Evolutionary conservation across 2,888 invertebrate species (phyloP).

Genomic region (Acrobasis suavella): DNA sequence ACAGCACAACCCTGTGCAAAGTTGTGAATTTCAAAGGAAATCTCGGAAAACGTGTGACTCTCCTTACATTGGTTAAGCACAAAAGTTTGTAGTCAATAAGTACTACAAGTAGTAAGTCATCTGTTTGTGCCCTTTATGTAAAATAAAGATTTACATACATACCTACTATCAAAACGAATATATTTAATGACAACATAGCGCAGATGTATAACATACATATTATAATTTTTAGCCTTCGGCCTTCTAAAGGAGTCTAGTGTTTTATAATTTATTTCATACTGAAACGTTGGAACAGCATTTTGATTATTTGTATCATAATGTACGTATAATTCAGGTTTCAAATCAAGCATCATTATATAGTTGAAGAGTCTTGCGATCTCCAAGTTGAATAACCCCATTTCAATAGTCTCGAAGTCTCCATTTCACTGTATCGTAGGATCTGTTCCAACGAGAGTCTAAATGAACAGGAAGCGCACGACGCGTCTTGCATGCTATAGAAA

Average conservation of each 20-base stretch:
- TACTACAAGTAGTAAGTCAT: too few relatives aligned
- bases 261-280: too few relatives aligned
- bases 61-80: not conserved
- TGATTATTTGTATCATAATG: too few relatives aligned
- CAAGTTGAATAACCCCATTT: conserved; percentile 19
- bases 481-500: conserved; percentile 6
- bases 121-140: too few relatives aligned
- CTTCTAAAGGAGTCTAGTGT: too few relatives aligned
- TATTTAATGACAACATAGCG: too few relatives aligned
- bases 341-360: not conserved
- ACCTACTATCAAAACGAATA: too few relatives aligned
- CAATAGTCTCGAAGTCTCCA: conserved; percentile 10
- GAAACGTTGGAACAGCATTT: too few relatives aligned
- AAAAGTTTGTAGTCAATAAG: not conserved
- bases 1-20: not conserved
- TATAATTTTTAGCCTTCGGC: too few relatives aligned
- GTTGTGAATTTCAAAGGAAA: conserved; percentile 4
- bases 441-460: conserved; percentile 10
- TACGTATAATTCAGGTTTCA: not conserved
- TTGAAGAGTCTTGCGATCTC: conserved; percentile 1
- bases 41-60: not conserved
- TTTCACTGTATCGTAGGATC: conserved; percentile 9
- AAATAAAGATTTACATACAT: too few relatives aligned
- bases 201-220: too few relatives aligned
- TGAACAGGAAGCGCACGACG: conserved; percentile 10